Percentiles rank a stretch among this genome's conserved stretches.
These are phyloP conservation scores for Muraenolepis orangiensis DNA, from an alignment of 2,797 vertebrate species.

Conservation along the genomic window DNA sequence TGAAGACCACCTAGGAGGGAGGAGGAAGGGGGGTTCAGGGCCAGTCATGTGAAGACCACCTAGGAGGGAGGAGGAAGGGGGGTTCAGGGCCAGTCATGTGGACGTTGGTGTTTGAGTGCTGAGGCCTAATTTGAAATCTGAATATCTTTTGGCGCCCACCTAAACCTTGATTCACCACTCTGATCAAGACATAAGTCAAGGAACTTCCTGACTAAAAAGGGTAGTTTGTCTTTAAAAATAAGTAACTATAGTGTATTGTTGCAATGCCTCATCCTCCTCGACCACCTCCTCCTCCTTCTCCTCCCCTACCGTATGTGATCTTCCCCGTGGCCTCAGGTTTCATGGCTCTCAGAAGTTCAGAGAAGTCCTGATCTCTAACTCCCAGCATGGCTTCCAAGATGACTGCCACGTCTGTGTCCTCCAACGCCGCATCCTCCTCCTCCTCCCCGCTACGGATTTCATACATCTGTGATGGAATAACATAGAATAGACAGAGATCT, in stretches of 20 bases:
- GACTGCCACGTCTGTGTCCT: constrained; percentile 71
- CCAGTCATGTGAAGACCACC: too few relatives aligned
- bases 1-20: too few relatives aligned
- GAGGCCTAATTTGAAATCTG: not conserved
- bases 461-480: constrained; percentile 76
- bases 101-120: too few relatives aligned
- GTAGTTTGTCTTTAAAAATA: not conserved
- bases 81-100: too few relatives aligned
- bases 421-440: constrained; percentile 69
- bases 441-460: constrained; percentile 47
- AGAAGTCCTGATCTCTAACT: constrained; percentile 78
- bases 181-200: too few relatives aligned
- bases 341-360: constrained; percentile 73
- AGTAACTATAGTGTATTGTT: not conserved
- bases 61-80: too few relatives aligned
- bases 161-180: too few relatives aligned
- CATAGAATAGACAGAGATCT: too few relatives aligned
- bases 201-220: not conserved
- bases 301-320: constrained; percentile 82
- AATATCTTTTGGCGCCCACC: too few relatives aligned
- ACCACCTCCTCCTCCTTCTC: too few relatives aligned
- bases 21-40: too few relatives aligned
- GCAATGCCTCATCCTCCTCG: not conserved
- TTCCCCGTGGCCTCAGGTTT: constrained; percentile 64
- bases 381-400: constrained; percentile 87